These are phyloP conservation scores for Scaptodrosophila latifasciaeformis DNA, from an alignment of 2,888 invertebrate genomes.

Conservation along the genomic window DNA sequence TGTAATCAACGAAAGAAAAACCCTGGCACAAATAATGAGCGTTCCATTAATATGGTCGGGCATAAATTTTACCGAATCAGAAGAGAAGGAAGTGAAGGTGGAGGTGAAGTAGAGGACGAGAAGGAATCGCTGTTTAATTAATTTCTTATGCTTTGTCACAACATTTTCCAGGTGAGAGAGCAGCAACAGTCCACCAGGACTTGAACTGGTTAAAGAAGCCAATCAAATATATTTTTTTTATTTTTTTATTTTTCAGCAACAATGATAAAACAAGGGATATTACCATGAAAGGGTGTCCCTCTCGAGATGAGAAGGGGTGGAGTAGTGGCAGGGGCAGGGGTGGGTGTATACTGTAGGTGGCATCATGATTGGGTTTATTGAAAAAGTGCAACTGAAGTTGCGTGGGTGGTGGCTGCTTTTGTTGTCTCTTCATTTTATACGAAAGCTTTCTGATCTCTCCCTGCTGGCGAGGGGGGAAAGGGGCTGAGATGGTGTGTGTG, in stretches of 20 bases:
- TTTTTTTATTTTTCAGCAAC: too few species aligned
- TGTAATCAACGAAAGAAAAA: not conserved
- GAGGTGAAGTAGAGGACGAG: not conserved
- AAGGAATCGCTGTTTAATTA: slow-evolving; percentile 38
- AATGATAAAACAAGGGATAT: not conserved
- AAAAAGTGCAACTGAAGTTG: slow-evolving; percentile 50
- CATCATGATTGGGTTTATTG: slow-evolving; percentile 59
- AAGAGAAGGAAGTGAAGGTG: not conserved
- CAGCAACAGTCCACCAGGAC: not conserved
- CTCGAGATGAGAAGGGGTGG: not conserved
- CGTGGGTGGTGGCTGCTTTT: slow-evolving; percentile 25
- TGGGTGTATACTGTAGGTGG: too few species aligned
- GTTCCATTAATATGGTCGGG: not conserved
- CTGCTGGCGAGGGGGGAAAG: too few species aligned
- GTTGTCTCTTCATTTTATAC: not conserved
- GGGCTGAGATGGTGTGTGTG: too few species aligned
- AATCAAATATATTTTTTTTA: too few species aligned
- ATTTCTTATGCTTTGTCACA: slow-evolving; percentile 35
- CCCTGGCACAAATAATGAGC: not conserved
- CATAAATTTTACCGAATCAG: not conserved
- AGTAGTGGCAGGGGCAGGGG: not conserved
- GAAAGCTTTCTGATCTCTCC: not conserved
- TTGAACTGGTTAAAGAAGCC: not conserved
- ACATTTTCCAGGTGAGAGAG: slow-evolving; percentile 2
- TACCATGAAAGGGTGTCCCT: not conserved